A percentile compares a stretch with the other conserved stretches of the same genome.
Conservation (phyloP, 2,113 vertebrate genomes). For the Myiozetetes cayanensis region DNA sequence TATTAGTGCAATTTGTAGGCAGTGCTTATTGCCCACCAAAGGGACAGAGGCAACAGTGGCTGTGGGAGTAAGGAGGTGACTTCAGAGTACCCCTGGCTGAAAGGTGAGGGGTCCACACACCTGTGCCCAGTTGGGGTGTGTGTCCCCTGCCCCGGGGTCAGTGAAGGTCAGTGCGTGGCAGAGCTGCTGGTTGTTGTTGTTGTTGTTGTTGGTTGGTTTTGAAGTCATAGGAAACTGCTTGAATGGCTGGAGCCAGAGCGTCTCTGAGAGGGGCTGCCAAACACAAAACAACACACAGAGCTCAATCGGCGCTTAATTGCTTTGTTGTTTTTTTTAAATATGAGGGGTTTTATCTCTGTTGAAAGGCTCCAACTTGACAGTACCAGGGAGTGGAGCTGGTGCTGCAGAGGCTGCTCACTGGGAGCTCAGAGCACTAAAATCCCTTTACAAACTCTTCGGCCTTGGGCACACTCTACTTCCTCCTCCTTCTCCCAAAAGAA, state of each 20-base stretch:
- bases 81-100: not conserved
- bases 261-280: conserved; percentile 7
- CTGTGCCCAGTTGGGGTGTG: fast-evolving
- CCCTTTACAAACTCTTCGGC: not conserved
- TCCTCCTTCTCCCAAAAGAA: not conserved
- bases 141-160: not conserved
- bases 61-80: not conserved
- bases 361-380: not conserved
- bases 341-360: not conserved
- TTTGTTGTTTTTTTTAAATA: conserved; percentile 8
- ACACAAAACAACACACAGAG: not conserved
- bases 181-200: not conserved
- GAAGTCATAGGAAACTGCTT: conserved; percentile 38
- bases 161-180: fast-evolving
- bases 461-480: not conserved
- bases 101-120: not conserved
- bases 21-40: not conserved
- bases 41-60: fast-evolving
- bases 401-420: not conserved
- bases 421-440: not conserved
- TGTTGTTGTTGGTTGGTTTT: not conserved
- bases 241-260: conserved; percentile 46
- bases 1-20: not conserved
- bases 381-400: not conserved
- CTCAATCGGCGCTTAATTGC: not conserved